Conservation (phyloP, 92 coral and sea anemone genomes). For the Muricea muricata region DNA sequence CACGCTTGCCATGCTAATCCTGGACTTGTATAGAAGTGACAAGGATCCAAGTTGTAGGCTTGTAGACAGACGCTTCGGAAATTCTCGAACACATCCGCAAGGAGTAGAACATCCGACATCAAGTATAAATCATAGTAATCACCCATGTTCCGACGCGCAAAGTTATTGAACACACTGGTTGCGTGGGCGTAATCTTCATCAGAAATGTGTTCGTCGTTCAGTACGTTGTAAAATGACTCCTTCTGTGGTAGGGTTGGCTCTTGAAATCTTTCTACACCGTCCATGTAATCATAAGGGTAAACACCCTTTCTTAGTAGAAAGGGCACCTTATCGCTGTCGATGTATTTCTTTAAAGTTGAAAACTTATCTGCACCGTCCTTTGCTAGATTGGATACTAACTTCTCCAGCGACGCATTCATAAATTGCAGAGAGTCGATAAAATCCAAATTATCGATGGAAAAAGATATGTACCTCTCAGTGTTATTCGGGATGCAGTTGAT, state of each 20-base stretch:
- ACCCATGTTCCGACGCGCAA: not conserved
- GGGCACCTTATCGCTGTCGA: not conserved
- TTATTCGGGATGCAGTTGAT: conserved; percentile 67
- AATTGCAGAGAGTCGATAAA: conserved; percentile 64
- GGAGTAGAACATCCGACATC: not conserved
- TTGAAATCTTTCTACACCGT: conserved; percentile 1
- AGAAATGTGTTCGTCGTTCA: conserved; percentile 9
- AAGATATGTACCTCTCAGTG: conserved; percentile 60
- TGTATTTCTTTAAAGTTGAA: not conserved
- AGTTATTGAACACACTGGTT: not conserved
- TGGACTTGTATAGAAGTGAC: not conserved
- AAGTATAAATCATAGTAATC: conserved; percentile 14
- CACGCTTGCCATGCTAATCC: not conserved
- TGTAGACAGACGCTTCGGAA: conserved; percentile 44
- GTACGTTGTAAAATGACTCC: conserved; percentile 19
- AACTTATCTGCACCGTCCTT: conserved; percentile 31
- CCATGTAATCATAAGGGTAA: conserved; percentile 21
- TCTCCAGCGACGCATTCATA: conserved; percentile 32
- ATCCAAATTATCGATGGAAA: no score
- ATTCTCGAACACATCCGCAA: conserved; percentile 53
- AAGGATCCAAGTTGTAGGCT: conserved; percentile 12
- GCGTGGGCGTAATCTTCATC: conserved; percentile 48
- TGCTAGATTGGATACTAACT: conserved; percentile 40
- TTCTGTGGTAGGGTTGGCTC: conserved; percentile 22
- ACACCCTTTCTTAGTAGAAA: conserved; percentile 11